These are phyloP conservation scores for Diadema setosum DNA, from an alignment of 35 echinoderm and acorn worm species.

Conservation along the genomic window DNA sequence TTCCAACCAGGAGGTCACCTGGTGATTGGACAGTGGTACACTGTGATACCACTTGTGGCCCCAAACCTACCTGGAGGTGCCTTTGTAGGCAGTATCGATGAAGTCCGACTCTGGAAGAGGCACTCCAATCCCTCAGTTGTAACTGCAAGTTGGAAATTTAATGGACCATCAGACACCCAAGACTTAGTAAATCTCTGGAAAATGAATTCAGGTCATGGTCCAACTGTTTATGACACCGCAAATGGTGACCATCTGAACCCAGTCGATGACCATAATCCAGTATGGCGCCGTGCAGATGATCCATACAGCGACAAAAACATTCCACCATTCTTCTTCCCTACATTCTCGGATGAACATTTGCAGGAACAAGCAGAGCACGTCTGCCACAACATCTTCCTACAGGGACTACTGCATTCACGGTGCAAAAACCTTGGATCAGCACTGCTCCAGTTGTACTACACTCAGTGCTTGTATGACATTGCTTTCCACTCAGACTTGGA, in stretches of 20 bases:
- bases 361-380: constrained; percentile 11
- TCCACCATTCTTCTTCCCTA: constrained; percentile 25
- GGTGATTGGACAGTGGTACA: constrained; percentile 47
- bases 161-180: constrained; percentile 35
- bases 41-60: neutral
- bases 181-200: constrained; percentile 71
- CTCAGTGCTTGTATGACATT: constrained; percentile 74
- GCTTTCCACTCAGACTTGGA: constrained; percentile 50
- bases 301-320: neutral
- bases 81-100: constrained; percentile 68
- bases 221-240: constrained; percentile 23
- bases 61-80: neutral
- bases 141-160: constrained; percentile 39
- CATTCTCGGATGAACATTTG: constrained; percentile 30
- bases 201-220: constrained; percentile 62
- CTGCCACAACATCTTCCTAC: constrained; percentile 45
- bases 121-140: constrained; percentile 73
- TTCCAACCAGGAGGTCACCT: constrained; percentile 53
- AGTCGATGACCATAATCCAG: constrained; percentile 22
- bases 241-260: constrained; percentile 10
- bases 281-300: constrained; percentile 53
- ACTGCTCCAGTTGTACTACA: constrained; percentile 35
- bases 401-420: constrained; percentile 22
- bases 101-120: constrained; percentile 73
- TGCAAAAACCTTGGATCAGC: constrained; percentile 35